phyloP scores from a whole-genome alignment of 2,797 vertebrate genomes.

The Hybognathus amarus region DNA sequence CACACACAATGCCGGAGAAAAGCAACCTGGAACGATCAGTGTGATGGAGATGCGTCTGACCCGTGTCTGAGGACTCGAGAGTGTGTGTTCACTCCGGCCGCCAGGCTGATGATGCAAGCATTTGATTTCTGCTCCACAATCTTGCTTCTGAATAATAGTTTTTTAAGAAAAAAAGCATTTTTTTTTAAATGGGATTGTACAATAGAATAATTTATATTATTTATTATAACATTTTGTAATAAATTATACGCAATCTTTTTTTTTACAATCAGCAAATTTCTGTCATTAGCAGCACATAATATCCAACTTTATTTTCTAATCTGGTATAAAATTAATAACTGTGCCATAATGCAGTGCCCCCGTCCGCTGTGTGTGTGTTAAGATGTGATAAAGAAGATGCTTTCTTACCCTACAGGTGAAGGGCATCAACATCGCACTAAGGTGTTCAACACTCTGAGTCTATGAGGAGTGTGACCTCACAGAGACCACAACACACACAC shows the following conservation, averaged over 20 bases:
- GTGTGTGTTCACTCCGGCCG: neutral
- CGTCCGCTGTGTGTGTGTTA: conserved; percentile 19
- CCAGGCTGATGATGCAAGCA: too few species aligned
- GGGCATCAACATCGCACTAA: conserved; percentile 18
- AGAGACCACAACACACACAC: conserved; percentile 16
- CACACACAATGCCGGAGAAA: conserved; percentile 25
- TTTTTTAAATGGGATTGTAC: neutral
- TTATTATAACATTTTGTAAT: neutral
- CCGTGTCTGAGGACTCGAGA: conserved; percentile 17
- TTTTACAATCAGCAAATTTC: neutral
- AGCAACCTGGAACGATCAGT: conserved; percentile 31
- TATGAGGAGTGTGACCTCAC: conserved; percentile 47
- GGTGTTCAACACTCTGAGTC: conserved; percentile 27
- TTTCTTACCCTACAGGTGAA: conserved; percentile 25
- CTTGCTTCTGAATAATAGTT: neutral
- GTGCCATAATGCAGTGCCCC: neutral
- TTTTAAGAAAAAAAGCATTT: too few species aligned
- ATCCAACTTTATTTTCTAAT: neutral
- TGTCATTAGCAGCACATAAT: neutral
- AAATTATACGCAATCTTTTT: too few species aligned
- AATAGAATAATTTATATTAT: neutral
- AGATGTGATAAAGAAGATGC: conserved; percentile 6
- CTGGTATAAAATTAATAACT: neutral
- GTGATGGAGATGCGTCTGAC: neutral
- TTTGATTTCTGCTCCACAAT: too few species aligned